Base-by-base conservation (phyloP, 2,888 invertebrate species). In the Caenorhabditis afra region DNA sequence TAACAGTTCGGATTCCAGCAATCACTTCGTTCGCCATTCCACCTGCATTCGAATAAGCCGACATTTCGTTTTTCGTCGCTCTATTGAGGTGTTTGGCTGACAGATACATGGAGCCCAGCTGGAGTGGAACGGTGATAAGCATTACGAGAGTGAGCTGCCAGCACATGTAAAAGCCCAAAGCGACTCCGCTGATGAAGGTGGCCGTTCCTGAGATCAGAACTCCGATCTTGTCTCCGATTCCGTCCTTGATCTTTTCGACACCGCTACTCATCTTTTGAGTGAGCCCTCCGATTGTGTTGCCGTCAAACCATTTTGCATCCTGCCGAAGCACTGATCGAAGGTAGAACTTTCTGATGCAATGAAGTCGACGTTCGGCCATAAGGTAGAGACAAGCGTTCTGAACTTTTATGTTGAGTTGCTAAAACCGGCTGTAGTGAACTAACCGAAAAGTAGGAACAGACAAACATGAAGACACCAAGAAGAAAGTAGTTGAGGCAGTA, bases 211-310 rank as follows among this genome's bases (percentile, higher is more conserved):
- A 84, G 5, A 87, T 39, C 8, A 88, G 35, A 10, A 87, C 59
- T 22, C 80, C 83, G 10, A 87, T 58, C 52, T 89, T 89, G 79
- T 89, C 89, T 39, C 87, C 83, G 29, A 83, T 83, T 47, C 89
- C 88, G 41, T 88, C 87, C 52, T 87, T 87, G 58, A 88, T 87
- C 50, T 83, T 83, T 14, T 88, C 89, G 11, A 90, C 76, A 49
- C 90, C 88, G 50, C 87, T 89, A 67, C 79, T 83, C 55, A 92
- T 88, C 83, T 91, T 91, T n/a, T 91, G 90, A 2, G 91, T 91
- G 41, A 92, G 88, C 77, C 91, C 91, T 14, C 92, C 92, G 23
- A 90, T 90, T 71, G 91, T 90, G 76, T 91, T 91, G 11, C 88
- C 88, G 79, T 91, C 91, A 84, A 90, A 91, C 91, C 91, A 91